Percentiles rank a stretch among this genome's conserved stretches.
Conservation (phyloP, 2,888 invertebrate genomes). For the Helleia helle region DNA sequence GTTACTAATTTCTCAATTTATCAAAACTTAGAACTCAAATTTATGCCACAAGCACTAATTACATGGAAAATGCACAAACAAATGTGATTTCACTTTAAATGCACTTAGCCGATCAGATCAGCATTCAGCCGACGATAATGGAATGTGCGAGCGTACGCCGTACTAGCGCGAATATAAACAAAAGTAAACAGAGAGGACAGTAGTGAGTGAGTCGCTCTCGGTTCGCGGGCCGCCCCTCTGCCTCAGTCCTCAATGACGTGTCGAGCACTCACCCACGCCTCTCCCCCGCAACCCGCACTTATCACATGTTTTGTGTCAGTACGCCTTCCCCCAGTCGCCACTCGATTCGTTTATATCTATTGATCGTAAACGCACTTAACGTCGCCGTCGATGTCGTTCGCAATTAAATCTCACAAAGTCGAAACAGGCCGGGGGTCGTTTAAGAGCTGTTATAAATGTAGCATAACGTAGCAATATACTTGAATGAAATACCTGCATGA, state of each 20-base stretch:
- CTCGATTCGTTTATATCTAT: slow-evolving; percentile 24
- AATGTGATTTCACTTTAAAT: slow-evolving; percentile 52
- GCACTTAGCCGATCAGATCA: slow-evolving; percentile 43
- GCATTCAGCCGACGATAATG: slow-evolving; percentile 42
- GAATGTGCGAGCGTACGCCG: slow-evolving; percentile 68
- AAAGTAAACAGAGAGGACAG: slow-evolving; percentile 55
- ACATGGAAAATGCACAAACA: slow-evolving; percentile 43
- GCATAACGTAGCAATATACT: too few species aligned
- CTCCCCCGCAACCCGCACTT: slow-evolving; percentile 28
- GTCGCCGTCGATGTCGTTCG: too few species aligned
- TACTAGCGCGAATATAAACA: slow-evolving; percentile 54
- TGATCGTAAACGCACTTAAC: slow-evolving; percentile 23
- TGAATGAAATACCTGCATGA: slow-evolving; percentile 28
- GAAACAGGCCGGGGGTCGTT: too few species aligned
- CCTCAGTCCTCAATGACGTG: slow-evolving; percentile 44
- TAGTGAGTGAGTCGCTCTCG: too few species aligned
- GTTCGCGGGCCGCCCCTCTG: slow-evolving; percentile 57
- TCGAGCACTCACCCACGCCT: slow-evolving; percentile 37
- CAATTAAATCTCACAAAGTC: background rate
- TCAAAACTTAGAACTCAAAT: slow-evolving; percentile 26
- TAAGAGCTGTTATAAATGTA: too few species aligned
- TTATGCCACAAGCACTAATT: slow-evolving; percentile 41
- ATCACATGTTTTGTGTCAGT: slow-evolving; percentile 24
- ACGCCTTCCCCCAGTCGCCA: slow-evolving; percentile 31
- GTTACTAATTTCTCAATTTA: slow-evolving; percentile 32